Conservation (phyloP, 2,113 vertebrate genomes). For the Sinocyclocheilus maitianheensis region DNA sequence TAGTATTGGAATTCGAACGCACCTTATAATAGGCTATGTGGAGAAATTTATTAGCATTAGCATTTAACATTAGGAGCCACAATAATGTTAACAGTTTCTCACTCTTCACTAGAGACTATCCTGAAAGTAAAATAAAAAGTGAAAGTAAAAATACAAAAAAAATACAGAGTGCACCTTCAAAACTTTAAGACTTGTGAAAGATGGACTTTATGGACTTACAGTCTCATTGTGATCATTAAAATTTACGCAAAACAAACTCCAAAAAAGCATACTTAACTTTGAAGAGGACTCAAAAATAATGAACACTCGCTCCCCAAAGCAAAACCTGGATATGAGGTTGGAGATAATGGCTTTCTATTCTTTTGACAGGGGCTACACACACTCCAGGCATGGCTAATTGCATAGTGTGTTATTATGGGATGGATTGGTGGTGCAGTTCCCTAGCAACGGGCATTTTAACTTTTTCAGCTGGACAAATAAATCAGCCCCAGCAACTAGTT, state of each 20-base stretch:
- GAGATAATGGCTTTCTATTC: background rate
- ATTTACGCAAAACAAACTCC: background rate
- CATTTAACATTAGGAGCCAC: background rate
- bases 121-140: background rate
- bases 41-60: background rate
- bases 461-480: background rate
- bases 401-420: background rate
- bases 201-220: background rate
- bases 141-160: background rate
- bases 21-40: background rate
- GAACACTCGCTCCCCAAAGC: background rate
- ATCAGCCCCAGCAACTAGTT: background rate
- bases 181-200: background rate
- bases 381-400: conserved; percentile 6
- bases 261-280: background rate
- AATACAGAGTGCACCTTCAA: background rate
- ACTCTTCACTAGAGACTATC: too few relatives aligned
- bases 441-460: background rate
- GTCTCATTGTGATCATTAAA: background rate
- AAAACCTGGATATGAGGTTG: background rate
- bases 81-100: background rate
- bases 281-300: background rate
- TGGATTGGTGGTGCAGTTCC: background rate
- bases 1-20: background rate
- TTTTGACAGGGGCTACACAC: background rate